Base-by-base conservation (phyloP, 2,888 invertebrate genomes). In the Leptopterna dolabrata region DNA sequence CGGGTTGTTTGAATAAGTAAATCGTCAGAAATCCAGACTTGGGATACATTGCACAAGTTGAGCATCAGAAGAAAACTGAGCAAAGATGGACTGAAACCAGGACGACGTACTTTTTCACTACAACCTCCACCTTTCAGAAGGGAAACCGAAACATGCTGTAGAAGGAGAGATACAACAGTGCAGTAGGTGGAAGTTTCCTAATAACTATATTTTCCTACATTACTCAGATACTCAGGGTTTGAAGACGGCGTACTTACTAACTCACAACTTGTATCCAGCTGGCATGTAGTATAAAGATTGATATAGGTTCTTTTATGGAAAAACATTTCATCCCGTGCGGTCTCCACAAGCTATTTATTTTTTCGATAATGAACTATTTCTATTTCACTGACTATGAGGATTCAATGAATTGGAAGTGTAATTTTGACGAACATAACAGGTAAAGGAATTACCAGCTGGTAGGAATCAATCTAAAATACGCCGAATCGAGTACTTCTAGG, bases 221-320 rank as follows among this genome's bases (percentile, higher is more conserved):
- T 63, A 81, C 55, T 30, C 29, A 78, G 29, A 45, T 63, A 81
- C 55, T 30, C 29, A 78, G 29, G 78, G 47, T 36, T 51, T 29
- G 45, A 81, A 81, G 55, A 30, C 55, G 55, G 55, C 55, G 71
- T 87, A 87, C 87, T 87, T 87, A 87, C 87, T 45, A 83, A 55
- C 73, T 87, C 87, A 87, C 29, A 82, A 87, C 73, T 82, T 87
- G 71, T 30, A 82, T 73, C 73, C 82, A 51, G 82, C 87, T 87
- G 78, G 87, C 82, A 73, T 63, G 78, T 45, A 41, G 63, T 63
- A 81, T 36, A 87, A 51, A 86, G 80, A 63, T 24, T 27, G 82
- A 63, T 80, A 51, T 24, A 82, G 63, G 30, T 29, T 82, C 51
- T 76, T 76, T 76, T 36, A 76, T 16, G 41, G 76, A 43, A 43